These are phyloP conservation scores for Pedicia rivosa DNA, from an alignment of 2,888 invertebrate species.

Conservation along the genomic window DNA sequence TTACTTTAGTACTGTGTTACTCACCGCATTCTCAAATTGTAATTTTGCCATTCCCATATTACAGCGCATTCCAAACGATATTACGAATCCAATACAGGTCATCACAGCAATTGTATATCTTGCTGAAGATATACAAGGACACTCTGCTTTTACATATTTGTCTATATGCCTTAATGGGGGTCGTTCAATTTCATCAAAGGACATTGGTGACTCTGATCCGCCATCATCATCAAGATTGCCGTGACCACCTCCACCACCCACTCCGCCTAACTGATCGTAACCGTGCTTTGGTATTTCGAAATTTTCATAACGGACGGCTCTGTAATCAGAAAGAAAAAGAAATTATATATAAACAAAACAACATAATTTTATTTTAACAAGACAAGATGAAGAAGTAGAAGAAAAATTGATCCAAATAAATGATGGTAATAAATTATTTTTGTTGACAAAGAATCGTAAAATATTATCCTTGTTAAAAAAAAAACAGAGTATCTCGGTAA, in stretches of 20 bases:
- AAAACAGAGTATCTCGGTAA: too few relatives aligned
- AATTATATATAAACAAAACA: too few relatives aligned
- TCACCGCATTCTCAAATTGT: slow-evolving; percentile 48
- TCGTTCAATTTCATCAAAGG: slow-evolving; percentile 66
- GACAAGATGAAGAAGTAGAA: too few relatives aligned
- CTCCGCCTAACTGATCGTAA: slow-evolving; percentile 25
- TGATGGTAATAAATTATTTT: too few relatives aligned
- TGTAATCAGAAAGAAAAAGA: slow-evolving; percentile 4
- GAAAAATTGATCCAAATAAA: too few relatives aligned
- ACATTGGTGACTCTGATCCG: slow-evolving; percentile 52
- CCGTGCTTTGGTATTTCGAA: slow-evolving; percentile 25
- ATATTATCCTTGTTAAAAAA: too few relatives aligned
- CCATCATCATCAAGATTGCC: slow-evolving; percentile 26
- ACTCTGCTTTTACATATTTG: slow-evolving; percentile 73
- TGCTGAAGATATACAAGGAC: slow-evolving; percentile 63
- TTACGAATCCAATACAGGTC: slow-evolving; percentile 79
- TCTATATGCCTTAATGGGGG: slow-evolving; percentile 77
- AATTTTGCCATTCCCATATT: slow-evolving; percentile 98
- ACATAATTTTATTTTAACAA: too few relatives aligned
- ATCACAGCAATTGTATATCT: slow-evolving; percentile 76
- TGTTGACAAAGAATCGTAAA: too few relatives aligned
- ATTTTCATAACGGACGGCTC: slow-evolving; percentile 19
- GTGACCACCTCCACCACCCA: slow-evolving; percentile 20
- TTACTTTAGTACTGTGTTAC: too few relatives aligned
- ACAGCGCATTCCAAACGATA: slow-evolving; percentile 95